A percentile compares a stretch with the other conserved stretches of the same genome.
Conservation (phyloP, 1,140 invertebrate genomes). For the Drosophila cardini region DNA sequence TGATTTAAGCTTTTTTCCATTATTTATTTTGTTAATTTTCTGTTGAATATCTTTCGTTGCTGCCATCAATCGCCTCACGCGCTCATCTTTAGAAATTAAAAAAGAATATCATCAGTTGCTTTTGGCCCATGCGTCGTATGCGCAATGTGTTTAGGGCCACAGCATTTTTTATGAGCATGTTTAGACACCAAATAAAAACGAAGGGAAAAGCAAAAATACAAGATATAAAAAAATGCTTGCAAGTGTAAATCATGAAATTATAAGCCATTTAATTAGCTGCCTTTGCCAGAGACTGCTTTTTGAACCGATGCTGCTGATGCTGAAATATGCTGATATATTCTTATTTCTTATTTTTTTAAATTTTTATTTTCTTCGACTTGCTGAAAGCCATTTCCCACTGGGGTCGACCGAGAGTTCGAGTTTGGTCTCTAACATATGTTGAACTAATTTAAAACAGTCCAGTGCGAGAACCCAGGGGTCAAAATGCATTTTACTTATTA, state of each 20-base stretch:
- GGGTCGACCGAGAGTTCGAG: conserved; percentile 3
- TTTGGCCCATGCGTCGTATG: conserved; percentile 33
- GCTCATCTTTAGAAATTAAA: conserved; percentile 1
- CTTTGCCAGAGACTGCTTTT: conserved; percentile 2
- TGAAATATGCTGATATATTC: conserved; percentile 70
- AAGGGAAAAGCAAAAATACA: conserved; percentile 24
- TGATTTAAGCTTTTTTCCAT: not conserved
- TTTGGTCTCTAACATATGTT: conserved; percentile 37
- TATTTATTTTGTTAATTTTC: not conserved
- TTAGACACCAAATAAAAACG: conserved; percentile 48
- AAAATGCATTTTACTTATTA: conserved; percentile 75
- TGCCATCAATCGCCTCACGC: conserved; percentile 39
- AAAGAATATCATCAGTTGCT: conserved; percentile 15
- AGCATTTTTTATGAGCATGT: conserved; percentile 63
- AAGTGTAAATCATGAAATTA: conserved; percentile 81
- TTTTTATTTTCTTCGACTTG: conserved; percentile 16
- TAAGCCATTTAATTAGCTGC: conserved; percentile 80
- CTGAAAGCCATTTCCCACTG: conserved; percentile 72
- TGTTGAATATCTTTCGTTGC: conserved; percentile 8
- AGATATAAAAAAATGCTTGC: conserved; percentile 24
- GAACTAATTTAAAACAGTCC: conserved; percentile 54
- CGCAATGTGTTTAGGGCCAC: conserved; percentile 50
- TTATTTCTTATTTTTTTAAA: conserved; percentile 1
- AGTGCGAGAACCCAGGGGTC: conserved; percentile 27
- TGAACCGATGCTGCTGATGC: conserved; percentile 56